These are phyloP conservation scores for Corydoras maculifer DNA, from an alignment of 2,113 vertebrate genomes.

Conservation along the genomic window DNA sequence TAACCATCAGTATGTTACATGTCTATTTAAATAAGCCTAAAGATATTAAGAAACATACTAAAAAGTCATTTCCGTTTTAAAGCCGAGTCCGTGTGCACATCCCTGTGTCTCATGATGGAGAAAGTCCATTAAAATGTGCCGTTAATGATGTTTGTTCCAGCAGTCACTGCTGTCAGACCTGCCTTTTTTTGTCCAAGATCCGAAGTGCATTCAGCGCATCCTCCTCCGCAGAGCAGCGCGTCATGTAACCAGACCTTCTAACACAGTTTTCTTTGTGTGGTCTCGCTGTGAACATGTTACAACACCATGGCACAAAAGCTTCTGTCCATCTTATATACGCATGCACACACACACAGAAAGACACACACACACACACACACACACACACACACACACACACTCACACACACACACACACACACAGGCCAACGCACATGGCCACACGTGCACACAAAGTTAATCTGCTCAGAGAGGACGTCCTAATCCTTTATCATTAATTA, in stretches of 20 bases:
- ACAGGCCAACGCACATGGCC: no score
- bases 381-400: constrained; percentile 6
- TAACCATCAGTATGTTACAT: no score
- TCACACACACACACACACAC: constrained; percentile 1
- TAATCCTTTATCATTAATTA: constrained; percentile 47
- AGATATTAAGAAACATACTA: no score
- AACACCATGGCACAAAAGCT: constrained; percentile 27
- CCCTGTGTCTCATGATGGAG: no score
- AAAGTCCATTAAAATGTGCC: no score
- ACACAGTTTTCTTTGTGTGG: constrained; percentile 14
- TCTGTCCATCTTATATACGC: constrained; percentile 34
- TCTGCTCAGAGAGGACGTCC: constrained; percentile 31
- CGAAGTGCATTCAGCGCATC: neutral
- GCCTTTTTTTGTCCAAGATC: constrained; percentile 29
- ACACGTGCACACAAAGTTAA: constrained; percentile 1
- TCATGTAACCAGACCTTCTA: constrained; percentile 29
- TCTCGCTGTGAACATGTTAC: constrained; percentile 1
- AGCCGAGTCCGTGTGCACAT: no score
- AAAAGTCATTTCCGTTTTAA: no score
- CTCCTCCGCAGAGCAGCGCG: neutral
- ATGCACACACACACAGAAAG: neutral
- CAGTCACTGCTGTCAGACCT: constrained; percentile 25
- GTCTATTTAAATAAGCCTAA: no score
- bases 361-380: neutral
- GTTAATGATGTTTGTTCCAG: no score